These are phyloP conservation scores for Burhinus oedicnemus DNA, from an alignment of 2,113 vertebrate genomes.

Conservation along the genomic window DNA sequence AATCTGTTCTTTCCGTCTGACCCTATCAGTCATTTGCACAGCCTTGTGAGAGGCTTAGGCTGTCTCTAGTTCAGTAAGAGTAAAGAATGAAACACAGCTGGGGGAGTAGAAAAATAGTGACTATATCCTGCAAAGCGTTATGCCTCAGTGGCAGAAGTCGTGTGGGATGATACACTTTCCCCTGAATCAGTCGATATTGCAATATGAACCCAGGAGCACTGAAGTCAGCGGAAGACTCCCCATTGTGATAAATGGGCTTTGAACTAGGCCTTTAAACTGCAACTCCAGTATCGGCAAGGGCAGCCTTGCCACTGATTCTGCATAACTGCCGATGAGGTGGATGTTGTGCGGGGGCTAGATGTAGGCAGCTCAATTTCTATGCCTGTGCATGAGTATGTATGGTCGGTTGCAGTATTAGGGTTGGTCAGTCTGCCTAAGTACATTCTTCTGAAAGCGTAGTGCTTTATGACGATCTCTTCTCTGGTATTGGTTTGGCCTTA, in stretches of 20 bases:
- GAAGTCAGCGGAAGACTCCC: neutral
- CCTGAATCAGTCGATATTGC: neutral
- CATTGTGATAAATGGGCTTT: neutral
- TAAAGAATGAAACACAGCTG: neutral
- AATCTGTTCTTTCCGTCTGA: neutral
- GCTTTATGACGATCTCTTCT: neutral
- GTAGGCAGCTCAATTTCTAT: neutral
- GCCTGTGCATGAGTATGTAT: rapidly evolving
- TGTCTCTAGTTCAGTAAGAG: neutral
- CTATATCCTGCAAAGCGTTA: neutral
- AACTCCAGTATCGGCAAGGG: neutral
- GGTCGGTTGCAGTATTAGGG: neutral
- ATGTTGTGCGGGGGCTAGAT: neutral
- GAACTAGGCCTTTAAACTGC: neutral
- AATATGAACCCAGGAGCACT: neutral
- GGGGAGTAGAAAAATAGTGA: neutral
- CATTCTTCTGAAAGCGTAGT: neutral
- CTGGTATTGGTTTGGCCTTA: neutral
- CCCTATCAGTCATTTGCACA: neutral
- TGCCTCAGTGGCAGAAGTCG: neutral
- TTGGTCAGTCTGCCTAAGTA: neutral
- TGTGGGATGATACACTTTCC: neutral
- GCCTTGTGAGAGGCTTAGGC: neutral
- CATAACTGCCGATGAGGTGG: neutral
- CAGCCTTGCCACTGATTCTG: neutral